Conservation (phyloP, 2,113 vertebrate genomes). For the Callipepla squamata region DNA sequence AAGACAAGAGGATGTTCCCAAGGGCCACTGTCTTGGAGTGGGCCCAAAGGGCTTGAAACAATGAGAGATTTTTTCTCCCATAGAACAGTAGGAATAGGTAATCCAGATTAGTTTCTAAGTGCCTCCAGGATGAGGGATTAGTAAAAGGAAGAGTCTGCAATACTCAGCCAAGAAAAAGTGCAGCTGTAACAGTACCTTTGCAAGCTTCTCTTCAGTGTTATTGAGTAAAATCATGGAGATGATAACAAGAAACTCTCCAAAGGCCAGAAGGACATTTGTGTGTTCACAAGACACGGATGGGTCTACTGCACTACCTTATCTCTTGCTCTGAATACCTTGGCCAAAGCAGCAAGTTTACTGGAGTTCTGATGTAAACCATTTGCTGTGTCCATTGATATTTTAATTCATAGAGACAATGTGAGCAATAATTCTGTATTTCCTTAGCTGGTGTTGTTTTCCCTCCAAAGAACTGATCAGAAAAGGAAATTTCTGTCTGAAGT, state of each 20-base stretch:
- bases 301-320: not conserved
- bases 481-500: not conserved
- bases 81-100: not conserved
- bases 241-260: not conserved
- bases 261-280: not conserved
- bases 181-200: not conserved
- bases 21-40: not conserved
- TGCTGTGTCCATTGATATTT: not conserved
- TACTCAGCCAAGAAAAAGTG: not conserved
- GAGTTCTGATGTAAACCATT: not conserved
- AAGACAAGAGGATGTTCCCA: not conserved
- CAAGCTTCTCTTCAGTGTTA: not conserved
- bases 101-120: constrained; percentile 37
- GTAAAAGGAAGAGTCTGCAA: not conserved
- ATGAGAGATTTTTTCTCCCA: not conserved
- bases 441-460: not conserved
- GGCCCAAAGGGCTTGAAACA: constrained; percentile 32
- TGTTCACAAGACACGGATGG: not conserved
- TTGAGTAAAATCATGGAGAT: not conserved
- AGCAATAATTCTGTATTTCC: not conserved
- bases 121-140: constrained; percentile 31
- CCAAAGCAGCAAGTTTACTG: not conserved
- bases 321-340: not conserved
- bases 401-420: not conserved
- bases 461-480: not conserved